phyloP scores from a whole-genome alignment of 2,113 vertebrate genomes.

The Edolisoma coerulescens region DNA sequence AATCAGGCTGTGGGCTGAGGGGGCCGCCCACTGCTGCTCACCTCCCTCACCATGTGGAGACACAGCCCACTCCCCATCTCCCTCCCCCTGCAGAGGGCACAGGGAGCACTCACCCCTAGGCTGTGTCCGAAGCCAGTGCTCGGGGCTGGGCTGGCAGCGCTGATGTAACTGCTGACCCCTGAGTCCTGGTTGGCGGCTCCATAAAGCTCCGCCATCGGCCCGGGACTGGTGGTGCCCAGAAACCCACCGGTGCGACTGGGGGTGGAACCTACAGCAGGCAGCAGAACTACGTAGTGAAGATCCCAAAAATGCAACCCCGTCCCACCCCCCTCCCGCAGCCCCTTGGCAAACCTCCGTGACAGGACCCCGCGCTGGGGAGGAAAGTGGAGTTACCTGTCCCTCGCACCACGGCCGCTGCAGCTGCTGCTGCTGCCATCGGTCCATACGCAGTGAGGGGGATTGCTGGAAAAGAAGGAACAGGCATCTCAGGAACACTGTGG shows the following conservation, averaged over 20 bases:
- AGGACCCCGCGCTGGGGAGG: not conserved
- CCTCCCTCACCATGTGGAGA: not conserved
- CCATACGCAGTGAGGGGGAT: conserved; percentile 97
- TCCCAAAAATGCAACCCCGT: conserved; percentile 1
- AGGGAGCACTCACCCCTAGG: conserved; percentile 86
- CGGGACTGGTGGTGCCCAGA: conserved; percentile 95
- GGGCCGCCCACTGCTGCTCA: not conserved
- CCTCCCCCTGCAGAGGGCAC: not conserved
- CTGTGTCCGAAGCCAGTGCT: conserved; percentile 96
- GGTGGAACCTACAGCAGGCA: conserved; percentile 84
- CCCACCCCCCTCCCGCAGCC: not conserved
- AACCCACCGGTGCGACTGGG: conserved; percentile 94
- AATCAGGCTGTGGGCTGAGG: not conserved
- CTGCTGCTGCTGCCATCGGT: conserved; percentile 93
- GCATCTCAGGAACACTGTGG: not conserved
- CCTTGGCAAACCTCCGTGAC: not conserved
- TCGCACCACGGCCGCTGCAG: conserved; percentile 91
- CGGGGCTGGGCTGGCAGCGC: conserved; percentile 93
- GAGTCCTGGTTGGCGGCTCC: conserved; percentile 95
- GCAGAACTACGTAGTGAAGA: conserved; percentile 61
- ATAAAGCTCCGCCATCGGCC: conserved; percentile 97
- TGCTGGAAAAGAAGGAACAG: conserved; percentile 74
- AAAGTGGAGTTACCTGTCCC: conserved; percentile 76
- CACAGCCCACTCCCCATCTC: not conserved
- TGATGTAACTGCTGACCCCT: conserved; percentile 98